Percentiles rank a stretch among this genome's conserved stretches.
These are phyloP conservation scores for Periparus ater DNA, from an alignment of 2,797 vertebrate genomes.

Conservation along the genomic window DNA sequence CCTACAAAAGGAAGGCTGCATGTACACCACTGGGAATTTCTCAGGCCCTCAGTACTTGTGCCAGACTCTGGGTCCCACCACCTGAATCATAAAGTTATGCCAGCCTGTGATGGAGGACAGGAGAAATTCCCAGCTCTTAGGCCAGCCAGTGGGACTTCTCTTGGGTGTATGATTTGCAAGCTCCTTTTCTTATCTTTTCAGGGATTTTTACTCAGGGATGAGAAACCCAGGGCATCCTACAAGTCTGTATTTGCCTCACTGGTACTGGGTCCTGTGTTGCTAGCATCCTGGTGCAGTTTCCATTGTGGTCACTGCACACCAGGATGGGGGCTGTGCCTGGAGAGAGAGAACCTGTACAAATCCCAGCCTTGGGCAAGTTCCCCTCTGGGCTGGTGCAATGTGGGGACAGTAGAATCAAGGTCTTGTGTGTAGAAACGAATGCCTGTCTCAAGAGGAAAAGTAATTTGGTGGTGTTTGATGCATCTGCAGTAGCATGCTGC, in stretches of 20 bases:
- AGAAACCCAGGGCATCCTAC: background rate
- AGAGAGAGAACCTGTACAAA: background rate
- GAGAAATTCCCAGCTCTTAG: background rate
- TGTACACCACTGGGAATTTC: background rate
- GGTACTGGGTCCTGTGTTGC: fast-evolving
- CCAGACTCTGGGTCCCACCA: background rate
- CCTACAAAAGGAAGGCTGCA: background rate
- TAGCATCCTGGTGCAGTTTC: background rate
- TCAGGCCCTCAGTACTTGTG: background rate
- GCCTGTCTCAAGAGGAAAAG: background rate
- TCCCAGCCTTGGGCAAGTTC: fast-evolving
- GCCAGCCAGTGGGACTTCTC: background rate
- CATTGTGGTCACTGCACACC: background rate
- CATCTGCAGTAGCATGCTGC: background rate
- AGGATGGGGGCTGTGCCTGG: background rate
- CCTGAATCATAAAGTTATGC: background rate
- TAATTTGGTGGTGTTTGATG: background rate
- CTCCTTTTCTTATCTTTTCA: background rate
- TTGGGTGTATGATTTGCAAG: fast-evolving
- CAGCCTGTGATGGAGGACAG: background rate
- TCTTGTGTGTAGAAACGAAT: background rate
- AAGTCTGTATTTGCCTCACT: background rate
- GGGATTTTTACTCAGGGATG: background rate
- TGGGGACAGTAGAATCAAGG: background rate
- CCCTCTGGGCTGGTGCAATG: background rate